phyloP scores from a whole-genome alignment of 2,113 vertebrate genomes.

The Zosterops pallidus region DNA sequence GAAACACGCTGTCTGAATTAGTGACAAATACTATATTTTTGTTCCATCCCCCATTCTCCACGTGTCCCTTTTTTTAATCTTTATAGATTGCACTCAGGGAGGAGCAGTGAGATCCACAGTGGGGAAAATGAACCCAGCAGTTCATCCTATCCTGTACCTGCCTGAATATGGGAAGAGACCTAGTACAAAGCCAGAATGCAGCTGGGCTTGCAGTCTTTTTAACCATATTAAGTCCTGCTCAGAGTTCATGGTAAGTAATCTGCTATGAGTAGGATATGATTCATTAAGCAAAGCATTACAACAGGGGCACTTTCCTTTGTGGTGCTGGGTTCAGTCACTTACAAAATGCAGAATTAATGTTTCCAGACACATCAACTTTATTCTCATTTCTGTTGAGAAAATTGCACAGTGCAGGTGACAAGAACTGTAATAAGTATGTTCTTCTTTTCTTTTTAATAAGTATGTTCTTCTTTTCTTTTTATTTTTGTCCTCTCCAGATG shows the following conservation, averaged over 20 bases:
- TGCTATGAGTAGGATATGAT: not conserved
- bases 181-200: not conserved
- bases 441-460: not conserved
- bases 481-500: not conserved
- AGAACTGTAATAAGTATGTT: not conserved
- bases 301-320: not conserved
- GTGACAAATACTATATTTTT: not conserved
- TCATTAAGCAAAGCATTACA: not conserved
- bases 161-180: not conserved
- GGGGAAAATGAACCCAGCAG: not conserved
- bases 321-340: not conserved
- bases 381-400: not conserved
- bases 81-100: not conserved
- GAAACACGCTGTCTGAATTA: not conserved
- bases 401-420: not conserved
- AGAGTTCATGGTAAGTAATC: slow-evolving; percentile 6
- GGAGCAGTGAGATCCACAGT: not conserved
- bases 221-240: not conserved
- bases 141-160: not conserved
- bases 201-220: not conserved
- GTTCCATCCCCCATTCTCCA: rapidly evolving
- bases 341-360: not conserved
- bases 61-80: not conserved
- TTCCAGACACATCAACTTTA: not conserved
- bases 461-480: not conserved